A percentile compares a stretch with the other conserved stretches of the same genome.
Evolutionary conservation across 2,797 vertebrate species (phyloP).

Genomic region (Chaunax sp.): DNA sequence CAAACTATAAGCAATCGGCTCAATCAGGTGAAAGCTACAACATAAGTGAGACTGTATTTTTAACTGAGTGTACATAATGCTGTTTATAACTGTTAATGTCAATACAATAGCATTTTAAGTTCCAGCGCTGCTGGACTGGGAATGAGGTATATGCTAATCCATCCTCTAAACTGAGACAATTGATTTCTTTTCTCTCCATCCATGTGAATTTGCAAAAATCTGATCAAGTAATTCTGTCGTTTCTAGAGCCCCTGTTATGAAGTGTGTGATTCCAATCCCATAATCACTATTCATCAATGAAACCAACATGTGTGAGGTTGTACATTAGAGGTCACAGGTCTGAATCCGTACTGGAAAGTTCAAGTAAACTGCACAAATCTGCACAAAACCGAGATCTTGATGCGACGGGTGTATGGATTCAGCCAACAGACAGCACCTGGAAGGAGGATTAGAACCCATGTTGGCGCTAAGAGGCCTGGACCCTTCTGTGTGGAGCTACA

Average conservation of each 20-base stretch:
- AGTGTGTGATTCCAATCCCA: conserved; percentile 51
- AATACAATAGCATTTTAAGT: conserved; percentile 83
- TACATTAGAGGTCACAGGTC: conserved; percentile 67
- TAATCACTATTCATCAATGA: conserved; percentile 33
- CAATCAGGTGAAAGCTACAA: conserved; percentile 78
- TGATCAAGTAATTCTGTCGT: conserved; percentile 53
- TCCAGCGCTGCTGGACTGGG: conserved; percentile 85
- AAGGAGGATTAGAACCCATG: conserved; percentile 63
- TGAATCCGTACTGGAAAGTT: conserved; percentile 66
- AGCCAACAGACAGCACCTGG: conserved; percentile 77
- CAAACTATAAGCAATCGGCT: conserved; percentile 79
- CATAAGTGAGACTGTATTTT: conserved; percentile 66
- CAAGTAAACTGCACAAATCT: conserved; percentile 68
- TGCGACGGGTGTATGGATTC: conserved; percentile 61
- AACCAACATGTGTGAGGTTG: conserved; percentile 57
- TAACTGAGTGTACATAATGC: conserved; percentile 77
- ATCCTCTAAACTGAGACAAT: conserved; percentile 73
- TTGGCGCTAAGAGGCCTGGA: conserved; percentile 49
- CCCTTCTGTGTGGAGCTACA: conserved; percentile 45
- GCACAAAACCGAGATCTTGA: conserved; percentile 54
- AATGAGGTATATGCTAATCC: conserved; percentile 88
- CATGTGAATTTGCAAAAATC: conserved; percentile 66
- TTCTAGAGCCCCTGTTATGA: conserved; percentile 48
- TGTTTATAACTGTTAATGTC: conserved; percentile 78
- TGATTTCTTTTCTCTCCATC: conserved; percentile 75